Base-by-base conservation (phyloP, 2,888 invertebrate species). In the Drosophila emarginata region DNA sequence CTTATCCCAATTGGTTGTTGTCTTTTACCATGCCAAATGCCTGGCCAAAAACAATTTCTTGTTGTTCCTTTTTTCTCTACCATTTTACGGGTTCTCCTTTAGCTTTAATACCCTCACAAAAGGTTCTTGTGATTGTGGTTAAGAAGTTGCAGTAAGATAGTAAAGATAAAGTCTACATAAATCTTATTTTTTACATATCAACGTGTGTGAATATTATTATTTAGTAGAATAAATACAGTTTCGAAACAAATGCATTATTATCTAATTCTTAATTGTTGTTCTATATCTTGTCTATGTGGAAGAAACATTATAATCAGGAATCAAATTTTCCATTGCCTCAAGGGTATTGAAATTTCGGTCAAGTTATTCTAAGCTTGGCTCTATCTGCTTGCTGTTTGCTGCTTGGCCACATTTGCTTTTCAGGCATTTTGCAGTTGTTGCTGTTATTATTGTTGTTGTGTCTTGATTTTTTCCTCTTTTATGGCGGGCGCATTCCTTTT, bases 401-500 rank as follows among this genome's bases (percentile, higher is more conserved):
- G 40, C 40, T 45, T 45, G 45, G 45, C 21, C 45, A 45, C 45
- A 45, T 45, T 45, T 66, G 72, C 76, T 72, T 78, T 74, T 67
- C 60, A 74, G 71, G 77, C 74, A 79, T 81, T 80, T 81, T 70
- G 72, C 69, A 72, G 72, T 64, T 54, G 54, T 74, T 74, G 71
- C 5, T 45, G 45, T 45, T 45, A 32, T 32, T 32, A 11, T 32
- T 32, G 71, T 37, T 45, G 45, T 45, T 45, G 45, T 45, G 45
- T 45, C 45, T 45, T 45, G 45, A 45, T 67, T 74, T 64, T 36
- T 61, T 61, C 75, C 81, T 75, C 76, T 79, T 80, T 83, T 80
- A 66, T 77, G 72, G 72, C 66, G 54, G 77, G 62, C 69, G 80
- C 82, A 87, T 87, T 81, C 84, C 72, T 80, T 83, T 78, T 56